phyloP scores from a whole-genome alignment of 1,140 invertebrate genomes.

The Ceratina japonica region DNA sequence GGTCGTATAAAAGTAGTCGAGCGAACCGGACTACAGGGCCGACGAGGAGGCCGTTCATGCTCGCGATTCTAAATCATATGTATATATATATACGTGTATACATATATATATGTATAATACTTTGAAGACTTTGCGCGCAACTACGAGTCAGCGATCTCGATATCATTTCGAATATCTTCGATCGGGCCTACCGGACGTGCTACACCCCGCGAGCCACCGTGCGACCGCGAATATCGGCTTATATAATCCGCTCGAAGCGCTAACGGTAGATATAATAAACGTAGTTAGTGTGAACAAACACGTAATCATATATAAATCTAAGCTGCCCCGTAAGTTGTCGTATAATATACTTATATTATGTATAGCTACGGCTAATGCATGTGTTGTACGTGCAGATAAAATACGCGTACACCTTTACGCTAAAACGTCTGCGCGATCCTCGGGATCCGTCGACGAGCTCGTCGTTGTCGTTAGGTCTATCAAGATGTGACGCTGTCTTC shows the following conservation, averaged over 20 bases:
- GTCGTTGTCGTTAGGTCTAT: background rate
- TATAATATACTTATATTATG: constrained; percentile 12
- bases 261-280: constrained; percentile 51
- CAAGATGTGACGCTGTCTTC: background rate
- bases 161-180: background rate
- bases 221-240: constrained; percentile 13
- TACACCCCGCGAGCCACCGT: background rate
- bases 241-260: constrained; percentile 38
- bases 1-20: background rate
- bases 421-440: constrained; percentile 72
- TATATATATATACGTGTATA: background rate
- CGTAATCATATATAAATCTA: constrained; percentile 51
- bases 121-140: background rate
- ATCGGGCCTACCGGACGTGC: constrained; percentile 11
- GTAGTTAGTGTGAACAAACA: constrained; percentile 52
- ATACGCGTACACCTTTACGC: constrained; percentile 44
- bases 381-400: background rate
- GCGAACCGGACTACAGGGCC: background rate
- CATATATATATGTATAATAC: background rate
- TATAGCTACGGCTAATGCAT: constrained; percentile 7
- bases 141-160: no score
- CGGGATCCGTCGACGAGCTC: constrained; percentile 55
- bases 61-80: background rate
- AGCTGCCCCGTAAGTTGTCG: constrained; percentile 30
- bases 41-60: no score